Evolutionary conservation across 2,113 vertebrate genomes (phyloP), one percentile per base, ranked within the genome.

Genomic region (Anser cygnoides): DNA sequence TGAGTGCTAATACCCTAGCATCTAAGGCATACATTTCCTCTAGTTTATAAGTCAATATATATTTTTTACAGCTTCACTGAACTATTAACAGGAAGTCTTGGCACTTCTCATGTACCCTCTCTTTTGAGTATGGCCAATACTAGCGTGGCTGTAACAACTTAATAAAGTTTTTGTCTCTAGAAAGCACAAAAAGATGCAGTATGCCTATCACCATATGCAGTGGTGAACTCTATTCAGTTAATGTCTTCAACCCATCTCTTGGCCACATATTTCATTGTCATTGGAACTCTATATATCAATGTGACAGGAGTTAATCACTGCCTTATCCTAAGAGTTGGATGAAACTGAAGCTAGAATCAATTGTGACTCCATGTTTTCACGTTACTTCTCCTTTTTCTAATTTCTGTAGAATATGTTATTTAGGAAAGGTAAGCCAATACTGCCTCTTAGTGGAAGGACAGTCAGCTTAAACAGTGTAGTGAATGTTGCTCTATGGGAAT

Each of bases 371-470:
- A 44, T 25, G 13, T 49, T 93, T 76, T 91, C 15, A 16, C 9
- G 8, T 49, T 82, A 61, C 16, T 37, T 44, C 44, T 50, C 26
- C 35, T 61, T 61, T 79, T 71, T 39, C 44, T 26, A 16, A 65
- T 50, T 90, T 80, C 41, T 54, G 54, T 17, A 39, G 58, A 85
- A 50, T 2, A 17, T 72, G 33, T 54, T 62, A 49, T 39, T 68
- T 58, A 10, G 10, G 33, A 93, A 97, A 83, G 41, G 37, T 18
- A 54, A 75, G 85, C 33, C 54, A 79, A 85, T 57, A 70, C 58
- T 90, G 95, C 94, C 90, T 96, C 90, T 80, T 31, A 61, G 93
- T 83, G 92, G 88, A 91, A 85, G 71, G 67, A 94, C 20, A 76
- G 22, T 22, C 59, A 61, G 57, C 39, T 76, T 33, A 29, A 88